A percentile compares a stretch with the other conserved stretches of the same genome.
These are phyloP conservation scores for Lordiphosa clarofinis DNA, from an alignment of 1,140 invertebrate genomes.

Conservation along the genomic window DNA sequence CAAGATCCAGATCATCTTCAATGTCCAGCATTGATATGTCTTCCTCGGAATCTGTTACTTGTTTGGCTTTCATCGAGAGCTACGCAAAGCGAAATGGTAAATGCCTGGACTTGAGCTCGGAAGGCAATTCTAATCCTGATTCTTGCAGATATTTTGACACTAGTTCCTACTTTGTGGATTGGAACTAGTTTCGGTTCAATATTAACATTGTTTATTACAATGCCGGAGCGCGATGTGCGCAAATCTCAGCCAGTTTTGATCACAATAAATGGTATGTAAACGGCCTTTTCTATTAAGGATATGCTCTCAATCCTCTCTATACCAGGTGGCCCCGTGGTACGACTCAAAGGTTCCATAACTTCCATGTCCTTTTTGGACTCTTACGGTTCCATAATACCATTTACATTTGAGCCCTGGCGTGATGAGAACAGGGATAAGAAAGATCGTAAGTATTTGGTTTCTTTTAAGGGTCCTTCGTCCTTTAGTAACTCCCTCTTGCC, in stretches of 20 bases:
- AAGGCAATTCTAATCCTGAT: no score
- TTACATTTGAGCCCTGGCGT: constrained; percentile 92
- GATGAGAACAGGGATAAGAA: constrained; percentile 88
- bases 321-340: constrained; percentile 93
- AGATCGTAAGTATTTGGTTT: constrained; percentile 82
- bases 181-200: constrained; percentile 97
- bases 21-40: constrained; percentile 99
- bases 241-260: constrained; percentile 93
- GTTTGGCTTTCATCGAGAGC: constrained; percentile 96
- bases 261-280: constrained; percentile 89
- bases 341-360: constrained; percentile 95
- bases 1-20: constrained; percentile 96
- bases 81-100: constrained; percentile 96
- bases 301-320: not conserved
- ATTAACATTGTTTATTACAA: constrained; percentile 92
- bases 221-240: constrained; percentile 90
- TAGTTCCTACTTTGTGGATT: constrained; percentile 93
- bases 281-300: not conserved
- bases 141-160: constrained; percentile 70
- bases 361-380: constrained; percentile 97
- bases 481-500: not conserved
- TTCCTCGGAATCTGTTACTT: constrained; percentile 96
- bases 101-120: no score
- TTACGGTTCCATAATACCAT: constrained; percentile 91
- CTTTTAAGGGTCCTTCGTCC: no score